phyloP scores from a whole-genome alignment of 2,888 invertebrate genomes.

The Plagodis pulveraria region DNA sequence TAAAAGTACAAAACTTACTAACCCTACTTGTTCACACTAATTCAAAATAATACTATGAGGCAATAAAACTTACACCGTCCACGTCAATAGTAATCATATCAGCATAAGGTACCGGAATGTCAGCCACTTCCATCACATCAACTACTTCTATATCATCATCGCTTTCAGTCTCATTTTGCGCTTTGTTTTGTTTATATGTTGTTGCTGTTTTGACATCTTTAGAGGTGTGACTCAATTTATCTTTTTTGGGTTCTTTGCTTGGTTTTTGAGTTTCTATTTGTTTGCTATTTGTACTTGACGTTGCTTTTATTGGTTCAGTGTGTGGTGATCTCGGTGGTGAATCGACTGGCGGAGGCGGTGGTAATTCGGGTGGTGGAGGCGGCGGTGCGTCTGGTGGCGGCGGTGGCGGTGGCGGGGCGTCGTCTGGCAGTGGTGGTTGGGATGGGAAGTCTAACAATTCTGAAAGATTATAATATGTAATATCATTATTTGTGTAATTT shows the following conservation, averaged over 20 bases:
- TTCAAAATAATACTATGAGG: too few relatives aligned
- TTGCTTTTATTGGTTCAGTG: not conserved
- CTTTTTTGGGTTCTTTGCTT: not conserved
- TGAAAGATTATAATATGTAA: slow-evolving; percentile 45
- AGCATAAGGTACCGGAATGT: slow-evolving; percentile 62
- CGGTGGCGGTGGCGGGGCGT: slow-evolving; percentile 65
- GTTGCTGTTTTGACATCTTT: not conserved
- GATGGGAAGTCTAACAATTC: slow-evolving; percentile 69
- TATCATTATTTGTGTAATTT: too few relatives aligned
- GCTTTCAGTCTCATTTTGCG: slow-evolving; percentile 6
- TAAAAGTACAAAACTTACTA: too few relatives aligned
- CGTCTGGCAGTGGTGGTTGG: slow-evolving; percentile 76
- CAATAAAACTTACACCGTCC: slow-evolving; percentile 53
- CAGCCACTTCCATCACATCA: slow-evolving; percentile 55
- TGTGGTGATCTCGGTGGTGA: slow-evolving; percentile 33
- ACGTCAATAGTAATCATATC: slow-evolving; percentile 59
- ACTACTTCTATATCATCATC: slow-evolving; percentile 56
- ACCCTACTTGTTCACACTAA: too few relatives aligned
- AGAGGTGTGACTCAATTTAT: not conserved
- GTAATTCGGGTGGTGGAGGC: slow-evolving; percentile 36
- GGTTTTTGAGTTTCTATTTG: not conserved
- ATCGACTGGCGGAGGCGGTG: slow-evolving; percentile 23
- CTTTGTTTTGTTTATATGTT: not conserved
- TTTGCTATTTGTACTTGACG: not conserved
- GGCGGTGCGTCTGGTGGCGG: slow-evolving; percentile 28